phyloP scores from a whole-genome alignment of 2,113 vertebrate species.

The Anas platyrhynchos region DNA sequence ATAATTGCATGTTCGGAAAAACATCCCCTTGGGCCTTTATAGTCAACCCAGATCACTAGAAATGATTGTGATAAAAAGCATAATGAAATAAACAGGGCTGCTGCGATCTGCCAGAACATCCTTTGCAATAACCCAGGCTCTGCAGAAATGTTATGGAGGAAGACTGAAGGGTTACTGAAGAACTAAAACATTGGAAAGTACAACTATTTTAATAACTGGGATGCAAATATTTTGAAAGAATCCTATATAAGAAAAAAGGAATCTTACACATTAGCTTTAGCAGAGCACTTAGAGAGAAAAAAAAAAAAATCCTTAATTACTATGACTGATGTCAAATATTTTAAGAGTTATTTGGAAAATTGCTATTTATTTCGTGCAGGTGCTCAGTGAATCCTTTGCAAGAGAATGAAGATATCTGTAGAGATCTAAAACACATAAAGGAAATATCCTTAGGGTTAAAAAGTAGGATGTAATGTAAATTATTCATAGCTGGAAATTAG shows the following conservation, averaged over 20 bases:
- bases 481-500: constrained; percentile 61
- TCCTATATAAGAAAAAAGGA: not conserved
- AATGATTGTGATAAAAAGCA: not conserved
- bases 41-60: not conserved
- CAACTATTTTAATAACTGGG: not conserved
- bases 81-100: not conserved
- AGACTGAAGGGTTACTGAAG: not conserved
- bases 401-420: not conserved
- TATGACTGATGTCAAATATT: not conserved
- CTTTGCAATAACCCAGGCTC: not conserved
- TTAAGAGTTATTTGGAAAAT: not conserved
- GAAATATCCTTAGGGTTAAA: constrained; percentile 18
- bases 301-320: not conserved
- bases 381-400: not conserved
- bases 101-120: not conserved
- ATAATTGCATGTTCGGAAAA: constrained; percentile 15
- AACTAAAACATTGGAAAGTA: not conserved
- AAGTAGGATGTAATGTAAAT: constrained; percentile 46
- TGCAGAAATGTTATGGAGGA: not conserved
- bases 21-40: not conserved
- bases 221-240: not conserved
- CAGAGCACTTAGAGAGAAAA: not conserved
- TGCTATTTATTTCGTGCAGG: not conserved
- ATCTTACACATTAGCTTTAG: not conserved
- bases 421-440: not conserved